These are phyloP conservation scores for Macrostomum lignano DNA, from an alignment of 1,140 invertebrate genomes.

Conservation along the genomic window DNA sequence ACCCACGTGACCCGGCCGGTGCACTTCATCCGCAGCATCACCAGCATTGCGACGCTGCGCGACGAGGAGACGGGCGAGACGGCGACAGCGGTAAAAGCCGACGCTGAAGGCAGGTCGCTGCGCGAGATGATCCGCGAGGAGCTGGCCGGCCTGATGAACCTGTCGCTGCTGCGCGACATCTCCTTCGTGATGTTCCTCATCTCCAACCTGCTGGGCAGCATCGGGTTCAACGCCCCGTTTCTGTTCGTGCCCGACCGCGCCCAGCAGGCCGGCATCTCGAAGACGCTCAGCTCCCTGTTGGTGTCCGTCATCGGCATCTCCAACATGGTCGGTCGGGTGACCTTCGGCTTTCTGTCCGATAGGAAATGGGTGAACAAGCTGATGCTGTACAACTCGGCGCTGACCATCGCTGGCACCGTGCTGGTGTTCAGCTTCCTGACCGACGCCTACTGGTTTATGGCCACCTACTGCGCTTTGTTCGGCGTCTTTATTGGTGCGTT, in stretches of 20 bases:
- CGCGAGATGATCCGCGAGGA: no score
- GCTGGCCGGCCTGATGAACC: no score
- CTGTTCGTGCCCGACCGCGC: conserved; percentile 39
- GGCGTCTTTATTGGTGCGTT: no score
- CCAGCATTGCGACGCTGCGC: no score
- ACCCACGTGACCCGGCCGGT: no score
- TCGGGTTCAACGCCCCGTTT: conserved; percentile 84
- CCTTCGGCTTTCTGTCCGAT: conserved; percentile 32
- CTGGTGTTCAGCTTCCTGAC: conserved; percentile 49
- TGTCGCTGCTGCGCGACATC: conserved; percentile 49
- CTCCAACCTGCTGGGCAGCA: conserved; percentile 75
- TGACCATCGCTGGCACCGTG: conserved; percentile 47
- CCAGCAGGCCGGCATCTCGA: conserved; percentile 10
- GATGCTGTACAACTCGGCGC: conserved; percentile 57
- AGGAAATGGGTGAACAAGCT: conserved; percentile 43
- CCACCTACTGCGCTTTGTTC: conserved; percentile 53
- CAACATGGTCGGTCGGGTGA: conserved; percentile 32
- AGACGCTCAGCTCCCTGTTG: conserved; percentile 35
- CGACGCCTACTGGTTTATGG: conserved; percentile 41
- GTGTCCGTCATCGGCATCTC: conserved; percentile 54
- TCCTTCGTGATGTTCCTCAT: conserved; percentile 62
- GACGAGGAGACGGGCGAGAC: no score
- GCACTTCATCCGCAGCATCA: no score
- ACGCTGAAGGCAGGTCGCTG: no score
- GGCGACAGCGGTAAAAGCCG: no score